Evolutionary conservation across 2,113 vertebrate species (phyloP), one percentile per base, ranked within the genome.

Genomic region (Onychorhynchus coronatus): DNA sequence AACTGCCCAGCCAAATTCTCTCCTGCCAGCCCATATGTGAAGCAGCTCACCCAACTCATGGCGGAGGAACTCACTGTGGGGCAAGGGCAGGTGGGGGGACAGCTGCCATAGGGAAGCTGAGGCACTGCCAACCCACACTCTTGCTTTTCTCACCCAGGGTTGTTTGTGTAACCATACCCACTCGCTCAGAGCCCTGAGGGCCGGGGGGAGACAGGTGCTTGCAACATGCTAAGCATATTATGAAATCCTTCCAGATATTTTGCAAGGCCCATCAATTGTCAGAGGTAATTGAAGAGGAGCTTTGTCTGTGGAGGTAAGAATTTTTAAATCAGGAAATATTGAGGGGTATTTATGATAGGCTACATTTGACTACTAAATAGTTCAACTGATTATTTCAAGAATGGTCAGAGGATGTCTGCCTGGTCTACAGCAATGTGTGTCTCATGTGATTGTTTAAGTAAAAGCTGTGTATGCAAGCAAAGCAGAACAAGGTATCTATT

Each of bases 201-300:
- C 50, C 42, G 0, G 41, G 72, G 86, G 85, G 9, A 80, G 44
- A 74, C 83, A 44, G 74, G 65, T 1, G 11, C 85, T 94, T 96
- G 83, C 96, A 86, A 96, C 88, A 96, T 0, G 2, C 77, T 22
- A 20, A 68, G 88, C 23, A 22, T 4, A 8, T 96, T 96, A 86
- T 81, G 92, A 97, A 96, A 96, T 62, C 58, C 73, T 95, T 56
- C 56, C 88, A 95, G 91, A 76, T 14, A 3, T 96, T 96, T 85
- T 93, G 93, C 85, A 91, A 95, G 85, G 85, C 68, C 73, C 73
- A 76, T 77, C 81, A 76, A 41, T 53, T 56, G 63, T 68, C 6
- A 6, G 71, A 79, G 62, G 44, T 63, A 35, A 53, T 47, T 52
- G 53, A 52, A 91, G 72, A 89, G 27, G 52, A 86, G 33, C 44